Conservation (phyloP, 2,113 vertebrate species). For the Zosterops hypoxanthus region DNA sequence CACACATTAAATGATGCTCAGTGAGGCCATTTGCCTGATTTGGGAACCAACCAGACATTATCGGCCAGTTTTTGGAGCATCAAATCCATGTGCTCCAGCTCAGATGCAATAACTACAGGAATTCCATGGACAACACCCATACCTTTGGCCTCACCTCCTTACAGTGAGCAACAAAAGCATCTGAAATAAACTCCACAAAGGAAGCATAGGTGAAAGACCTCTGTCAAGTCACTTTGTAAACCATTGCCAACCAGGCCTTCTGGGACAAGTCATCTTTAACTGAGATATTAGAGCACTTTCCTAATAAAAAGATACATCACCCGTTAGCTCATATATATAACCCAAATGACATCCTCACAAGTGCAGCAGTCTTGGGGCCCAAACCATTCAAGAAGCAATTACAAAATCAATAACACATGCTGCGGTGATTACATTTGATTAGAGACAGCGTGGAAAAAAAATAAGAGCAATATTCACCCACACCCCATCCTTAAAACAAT, state of each 20-base stretch:
- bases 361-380: slow-evolving; percentile 60
- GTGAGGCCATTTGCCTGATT: background rate
- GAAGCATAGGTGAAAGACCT: background rate
- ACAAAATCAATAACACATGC: slow-evolving; percentile 78
- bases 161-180: background rate
- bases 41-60: background rate
- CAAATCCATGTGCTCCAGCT: background rate
- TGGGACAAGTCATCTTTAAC: slow-evolving; percentile 52
- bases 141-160: background rate
- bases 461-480: background rate
- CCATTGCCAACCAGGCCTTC: background rate
- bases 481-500: background rate
- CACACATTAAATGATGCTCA: background rate
- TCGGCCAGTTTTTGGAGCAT: background rate
- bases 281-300: slow-evolving; percentile 42
- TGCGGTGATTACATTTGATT: slow-evolving; percentile 74
- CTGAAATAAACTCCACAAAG: background rate
- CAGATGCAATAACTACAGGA: background rate
- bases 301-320: slow-evolving; percentile 66
- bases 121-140: background rate
- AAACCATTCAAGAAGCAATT: slow-evolving; percentile 77
- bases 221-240: background rate
- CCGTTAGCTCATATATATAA: slow-evolving; percentile 61
- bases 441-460: slow-evolving; percentile 46
- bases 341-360: slow-evolving; percentile 68